These are phyloP conservation scores for Lycaon pictus DNA, from an alignment of 2,113 vertebrate genomes.

Conservation along the genomic window DNA sequence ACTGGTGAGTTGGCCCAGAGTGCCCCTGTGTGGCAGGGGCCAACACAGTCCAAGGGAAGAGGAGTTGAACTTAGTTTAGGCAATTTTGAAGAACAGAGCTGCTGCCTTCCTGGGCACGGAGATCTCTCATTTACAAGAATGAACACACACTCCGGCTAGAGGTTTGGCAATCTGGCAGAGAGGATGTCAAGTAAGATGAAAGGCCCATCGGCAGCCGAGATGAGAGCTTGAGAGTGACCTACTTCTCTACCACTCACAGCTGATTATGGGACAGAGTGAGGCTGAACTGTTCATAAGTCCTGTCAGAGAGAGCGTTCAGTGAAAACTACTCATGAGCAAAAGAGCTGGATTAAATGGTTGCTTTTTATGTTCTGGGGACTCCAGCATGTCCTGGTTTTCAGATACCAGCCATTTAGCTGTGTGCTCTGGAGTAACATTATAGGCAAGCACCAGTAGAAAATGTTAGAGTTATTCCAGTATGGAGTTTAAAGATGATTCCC, in stretches of 20 bases:
- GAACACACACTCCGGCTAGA: background rate
- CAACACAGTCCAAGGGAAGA: background rate
- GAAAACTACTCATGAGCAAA: background rate
- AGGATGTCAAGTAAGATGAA: background rate
- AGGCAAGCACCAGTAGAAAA: background rate
- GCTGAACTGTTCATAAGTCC: rapidly evolving
- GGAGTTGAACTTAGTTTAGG: background rate
- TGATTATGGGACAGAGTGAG: rapidly evolving
- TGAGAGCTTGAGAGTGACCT: background rate
- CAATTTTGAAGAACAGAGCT: background rate
- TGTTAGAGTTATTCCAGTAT: background rate
- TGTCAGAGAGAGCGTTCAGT: background rate
- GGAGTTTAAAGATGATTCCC: background rate
- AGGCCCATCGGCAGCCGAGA: background rate
- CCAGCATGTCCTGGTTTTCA: background rate
- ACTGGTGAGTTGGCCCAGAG: background rate
- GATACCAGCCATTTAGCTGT: background rate
- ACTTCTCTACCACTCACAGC: background rate
- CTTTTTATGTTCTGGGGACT: background rate
- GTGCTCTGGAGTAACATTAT: background rate
- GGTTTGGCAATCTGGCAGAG: background rate
- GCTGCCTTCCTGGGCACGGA: background rate
- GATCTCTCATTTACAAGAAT: background rate
- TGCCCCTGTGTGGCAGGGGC: too few species aligned
- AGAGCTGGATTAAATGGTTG: rapidly evolving